These are phyloP conservation scores for Nephrocerus scutellatus DNA, from an alignment of 2,888 invertebrate genomes.

Conservation along the genomic window DNA sequence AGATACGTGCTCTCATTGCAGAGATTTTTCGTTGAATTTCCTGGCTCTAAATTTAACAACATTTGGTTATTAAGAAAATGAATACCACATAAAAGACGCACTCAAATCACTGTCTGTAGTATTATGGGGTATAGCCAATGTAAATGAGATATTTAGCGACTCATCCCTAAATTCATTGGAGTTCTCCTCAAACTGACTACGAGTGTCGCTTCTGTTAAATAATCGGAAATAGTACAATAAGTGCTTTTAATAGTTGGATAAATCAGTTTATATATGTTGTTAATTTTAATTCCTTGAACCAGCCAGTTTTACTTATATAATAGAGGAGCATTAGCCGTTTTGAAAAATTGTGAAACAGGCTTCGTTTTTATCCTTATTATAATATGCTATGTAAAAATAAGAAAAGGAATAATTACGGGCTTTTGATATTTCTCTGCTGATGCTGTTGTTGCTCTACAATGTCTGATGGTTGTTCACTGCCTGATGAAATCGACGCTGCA, in stretches of 20 bases:
- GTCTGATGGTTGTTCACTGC: constrained; percentile 39
- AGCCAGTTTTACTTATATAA: too few relatives aligned
- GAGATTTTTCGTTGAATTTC: constrained; percentile 30
- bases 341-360: too few relatives aligned
- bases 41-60: constrained; percentile 19
- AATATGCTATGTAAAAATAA: not conserved
- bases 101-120: constrained; percentile 25
- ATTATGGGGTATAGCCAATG: constrained; percentile 37
- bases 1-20: constrained; percentile 42
- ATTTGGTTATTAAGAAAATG: not conserved
- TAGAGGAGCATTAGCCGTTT: too few relatives aligned
- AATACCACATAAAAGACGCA: constrained; percentile 15
- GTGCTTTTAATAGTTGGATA: too few relatives aligned
- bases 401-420: constrained; percentile 12
- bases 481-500: constrained; percentile 38
- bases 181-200: constrained; percentile 41
- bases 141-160: constrained; percentile 46
- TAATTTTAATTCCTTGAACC: too few relatives aligned
- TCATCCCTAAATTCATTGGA: constrained; percentile 43
- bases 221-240: too few relatives aligned
- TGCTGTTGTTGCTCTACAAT: constrained; percentile 24
- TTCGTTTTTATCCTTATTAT: too few relatives aligned
- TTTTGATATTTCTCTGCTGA: constrained; percentile 16
- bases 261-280: not conserved
- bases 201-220: constrained; percentile 26